Percentiles rank a stretch among this genome's conserved stretches.
Evolutionary conservation across 2,113 vertebrate genomes (phyloP).

Genomic region (Callocephalon fimbriatum): DNA sequence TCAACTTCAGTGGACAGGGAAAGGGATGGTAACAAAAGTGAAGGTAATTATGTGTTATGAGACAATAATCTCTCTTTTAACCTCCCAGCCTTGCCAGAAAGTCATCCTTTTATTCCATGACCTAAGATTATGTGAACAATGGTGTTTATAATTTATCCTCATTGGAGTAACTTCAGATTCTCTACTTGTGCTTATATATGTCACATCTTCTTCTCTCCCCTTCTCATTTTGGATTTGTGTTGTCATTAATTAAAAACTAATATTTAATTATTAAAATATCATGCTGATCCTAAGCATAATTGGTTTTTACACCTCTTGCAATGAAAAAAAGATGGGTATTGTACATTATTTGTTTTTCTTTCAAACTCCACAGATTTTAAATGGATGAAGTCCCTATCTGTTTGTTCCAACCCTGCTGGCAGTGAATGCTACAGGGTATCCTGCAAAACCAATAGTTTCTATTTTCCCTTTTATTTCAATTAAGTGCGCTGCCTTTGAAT

Average conservation of each 20-base stretch:
- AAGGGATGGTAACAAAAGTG: background rate
- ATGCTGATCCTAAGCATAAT: background rate
- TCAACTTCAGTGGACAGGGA: background rate
- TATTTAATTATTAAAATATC: background rate
- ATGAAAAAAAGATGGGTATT: background rate
- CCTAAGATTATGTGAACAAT: background rate
- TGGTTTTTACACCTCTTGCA: background rate
- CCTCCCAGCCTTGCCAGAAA: background rate
- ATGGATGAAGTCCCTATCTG: background rate
- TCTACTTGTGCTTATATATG: background rate
- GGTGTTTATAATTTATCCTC: background rate
- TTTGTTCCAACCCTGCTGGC: background rate
- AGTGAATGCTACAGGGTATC: background rate
- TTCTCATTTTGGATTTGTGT: background rate
- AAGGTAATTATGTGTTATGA: background rate
- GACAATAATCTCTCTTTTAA: background rate
- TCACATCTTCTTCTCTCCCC: background rate
- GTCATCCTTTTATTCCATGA: background rate
- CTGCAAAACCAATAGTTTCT: background rate
- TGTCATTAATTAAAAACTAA: background rate
- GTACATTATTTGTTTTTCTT: background rate
- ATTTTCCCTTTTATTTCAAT: slow-evolving; percentile 13
- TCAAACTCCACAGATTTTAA: background rate
- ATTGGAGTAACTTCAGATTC: background rate
- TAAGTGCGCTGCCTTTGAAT: slow-evolving; percentile 11